A percentile compares a stretch with the other conserved stretches of the same genome.
phyloP scores from a whole-genome alignment of 2,113 vertebrate species.

The Leptodactylus fuscus region DNA sequence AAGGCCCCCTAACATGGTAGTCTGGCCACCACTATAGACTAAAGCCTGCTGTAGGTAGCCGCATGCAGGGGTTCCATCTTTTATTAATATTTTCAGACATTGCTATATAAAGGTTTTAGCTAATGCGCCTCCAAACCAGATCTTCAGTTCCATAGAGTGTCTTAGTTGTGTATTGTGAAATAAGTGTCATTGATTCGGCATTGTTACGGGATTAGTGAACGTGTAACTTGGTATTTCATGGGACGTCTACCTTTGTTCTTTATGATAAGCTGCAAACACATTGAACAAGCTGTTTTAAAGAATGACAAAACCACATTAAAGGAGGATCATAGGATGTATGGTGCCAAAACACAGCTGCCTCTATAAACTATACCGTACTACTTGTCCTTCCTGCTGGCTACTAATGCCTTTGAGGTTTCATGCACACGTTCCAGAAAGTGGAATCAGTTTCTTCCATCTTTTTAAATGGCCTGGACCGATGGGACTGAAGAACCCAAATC shows the following conservation, averaged over 20 bases:
- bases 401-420: not conserved
- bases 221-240: not conserved
- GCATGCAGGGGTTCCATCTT: too few relatives aligned
- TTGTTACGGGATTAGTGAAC: not conserved
- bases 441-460: not conserved
- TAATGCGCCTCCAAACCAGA: not conserved
- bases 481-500: too few relatives aligned
- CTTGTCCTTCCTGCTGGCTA: not conserved
- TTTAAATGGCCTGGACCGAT: too few relatives aligned
- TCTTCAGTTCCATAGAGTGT: not conserved
- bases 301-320: slow-evolving; percentile 3
- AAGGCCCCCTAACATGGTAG: too few relatives aligned
- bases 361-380: not conserved
- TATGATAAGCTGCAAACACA: slow-evolving; percentile 10
- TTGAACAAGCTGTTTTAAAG: not conserved
- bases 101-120: not conserved
- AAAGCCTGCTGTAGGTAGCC: too few relatives aligned
- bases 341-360: not conserved
- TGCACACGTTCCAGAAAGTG: not conserved
- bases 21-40: too few relatives aligned
- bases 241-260: not conserved
- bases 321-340: not conserved
- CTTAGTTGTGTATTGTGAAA: not conserved
- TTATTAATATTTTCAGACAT: too few relatives aligned
- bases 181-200: not conserved